Conservation (phyloP, 2,888 invertebrate species). For the Eupeodes luniger region DNA sequence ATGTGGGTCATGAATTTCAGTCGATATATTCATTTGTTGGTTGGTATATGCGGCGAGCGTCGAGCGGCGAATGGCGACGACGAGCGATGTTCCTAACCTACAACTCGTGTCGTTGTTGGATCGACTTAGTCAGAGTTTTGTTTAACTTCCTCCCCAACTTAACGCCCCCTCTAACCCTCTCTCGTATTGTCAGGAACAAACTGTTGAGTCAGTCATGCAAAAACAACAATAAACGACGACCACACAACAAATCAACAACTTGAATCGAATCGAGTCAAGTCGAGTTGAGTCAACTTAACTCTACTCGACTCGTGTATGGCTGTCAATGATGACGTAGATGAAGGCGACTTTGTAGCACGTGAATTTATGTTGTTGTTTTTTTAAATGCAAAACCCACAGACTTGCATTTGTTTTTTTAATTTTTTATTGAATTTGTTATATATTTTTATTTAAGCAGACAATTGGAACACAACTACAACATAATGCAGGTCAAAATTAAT, state of each 20-base stretch:
- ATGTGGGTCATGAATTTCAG: slow-evolving; percentile 76
- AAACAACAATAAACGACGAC: slow-evolving; percentile 23
- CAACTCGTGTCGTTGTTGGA: slow-evolving; percentile 32
- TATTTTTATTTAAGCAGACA: slow-evolving; percentile 19
- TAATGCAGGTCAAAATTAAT: slow-evolving; percentile 43
- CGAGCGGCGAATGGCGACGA: too few species aligned
- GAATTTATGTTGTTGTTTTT: slow-evolving; percentile 22
- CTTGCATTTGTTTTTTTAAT: slow-evolving; percentile 9
- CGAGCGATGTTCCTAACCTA: not conserved
- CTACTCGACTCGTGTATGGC: slow-evolving; percentile 16
- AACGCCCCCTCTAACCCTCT: not conserved
- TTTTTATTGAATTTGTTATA: not conserved
- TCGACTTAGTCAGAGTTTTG: slow-evolving; percentile 57
- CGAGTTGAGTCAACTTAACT: too few species aligned
- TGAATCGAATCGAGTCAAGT: not conserved
- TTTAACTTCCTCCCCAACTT: slow-evolving; percentile 22
- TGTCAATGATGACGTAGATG: slow-evolving; percentile 65
- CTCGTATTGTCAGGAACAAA: not conserved
- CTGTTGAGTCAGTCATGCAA: slow-evolving; percentile 60
- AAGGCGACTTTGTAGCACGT: slow-evolving; percentile 64
- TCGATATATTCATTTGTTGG: slow-evolving; percentile 48
- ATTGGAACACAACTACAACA: not conserved
- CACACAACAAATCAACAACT: slow-evolving; percentile 17
- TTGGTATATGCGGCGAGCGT: not conserved
- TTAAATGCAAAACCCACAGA: not conserved